Percentiles rank a stretch among this genome's conserved stretches.
Conservation (phyloP, 2,888 invertebrate genomes). For the Cheiracanthium punctorium region DNA sequence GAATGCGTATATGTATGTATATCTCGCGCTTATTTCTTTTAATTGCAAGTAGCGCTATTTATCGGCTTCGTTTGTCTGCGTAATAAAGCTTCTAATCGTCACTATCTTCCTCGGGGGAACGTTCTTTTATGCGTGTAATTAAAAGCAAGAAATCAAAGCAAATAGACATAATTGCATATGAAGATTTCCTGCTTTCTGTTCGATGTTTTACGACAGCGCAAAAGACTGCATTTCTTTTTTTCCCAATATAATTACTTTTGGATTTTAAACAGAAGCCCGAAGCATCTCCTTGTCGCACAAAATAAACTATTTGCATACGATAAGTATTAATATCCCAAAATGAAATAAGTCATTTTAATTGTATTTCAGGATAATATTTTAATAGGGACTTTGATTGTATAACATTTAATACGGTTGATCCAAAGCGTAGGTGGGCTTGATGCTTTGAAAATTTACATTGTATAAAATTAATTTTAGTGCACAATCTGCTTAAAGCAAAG, state of each 20-base stretch:
- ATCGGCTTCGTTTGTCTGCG: constrained; percentile 62
- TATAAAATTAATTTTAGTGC: too few species aligned
- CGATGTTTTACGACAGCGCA: constrained; percentile 11
- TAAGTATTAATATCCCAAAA: neutral
- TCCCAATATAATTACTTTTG: constrained; percentile 57
- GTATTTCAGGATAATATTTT: neutral
- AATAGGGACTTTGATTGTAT: too few species aligned
- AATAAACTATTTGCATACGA: neutral
- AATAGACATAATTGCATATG: constrained; percentile 68
- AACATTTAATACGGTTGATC: too few species aligned
- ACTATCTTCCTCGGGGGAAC: constrained; percentile 36
- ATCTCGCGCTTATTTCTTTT: constrained; percentile 66
- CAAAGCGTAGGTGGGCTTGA: too few species aligned
- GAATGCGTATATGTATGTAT: constrained; percentile 46
- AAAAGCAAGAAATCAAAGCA: constrained; percentile 68
- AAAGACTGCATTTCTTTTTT: constrained; percentile 14
- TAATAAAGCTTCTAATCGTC: constrained; percentile 65
- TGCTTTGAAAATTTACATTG: too few species aligned
- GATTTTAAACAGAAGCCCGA: constrained; percentile 32
- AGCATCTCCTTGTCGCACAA: neutral
- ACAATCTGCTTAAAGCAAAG: too few species aligned
- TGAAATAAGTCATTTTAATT: neutral
- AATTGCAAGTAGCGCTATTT: constrained; percentile 63
- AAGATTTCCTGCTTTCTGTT: constrained; percentile 45
- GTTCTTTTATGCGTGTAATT: constrained; percentile 67